Evolutionary conservation across 2,888 invertebrate genomes (phyloP).

Genomic region (Amiota minor): DNA sequence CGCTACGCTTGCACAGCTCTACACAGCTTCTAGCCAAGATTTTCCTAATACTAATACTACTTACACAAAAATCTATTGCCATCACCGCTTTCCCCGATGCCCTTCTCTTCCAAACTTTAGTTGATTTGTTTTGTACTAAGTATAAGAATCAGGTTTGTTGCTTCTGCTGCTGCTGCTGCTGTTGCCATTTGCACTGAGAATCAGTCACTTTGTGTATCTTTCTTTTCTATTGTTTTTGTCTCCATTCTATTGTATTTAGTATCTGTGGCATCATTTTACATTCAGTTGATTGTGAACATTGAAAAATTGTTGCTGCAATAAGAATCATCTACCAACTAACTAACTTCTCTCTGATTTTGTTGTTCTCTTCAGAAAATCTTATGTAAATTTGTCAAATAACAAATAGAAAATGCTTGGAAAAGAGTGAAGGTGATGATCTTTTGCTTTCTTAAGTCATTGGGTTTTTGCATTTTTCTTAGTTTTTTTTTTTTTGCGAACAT

Average conservation of each 20-base stretch:
- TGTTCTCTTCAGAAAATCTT: neutral
- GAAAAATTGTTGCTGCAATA: neutral
- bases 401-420: neutral
- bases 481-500: neutral
- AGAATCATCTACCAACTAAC: too few relatives aligned
- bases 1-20: conserved; percentile 46
- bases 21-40: conserved; percentile 12
- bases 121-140: conserved; percentile 20
- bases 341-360: too few relatives aligned
- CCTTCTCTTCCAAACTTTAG: conserved; percentile 3
- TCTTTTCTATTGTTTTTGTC: conserved; percentile 29
- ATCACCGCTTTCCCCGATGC: too few relatives aligned
- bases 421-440: too few relatives aligned
- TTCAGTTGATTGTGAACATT: conserved; percentile 20
- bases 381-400: conserved; percentile 22
- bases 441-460: too few relatives aligned
- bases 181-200: conserved; percentile 11
- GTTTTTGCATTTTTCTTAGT: conserved; percentile 1
- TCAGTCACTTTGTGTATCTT: neutral
- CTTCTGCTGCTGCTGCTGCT: neutral
- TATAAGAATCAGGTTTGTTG: conserved; percentile 16
- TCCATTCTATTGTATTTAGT: conserved; percentile 33
- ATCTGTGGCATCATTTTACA: conserved; percentile 41
- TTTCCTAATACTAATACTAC: neutral
- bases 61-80: neutral